Base-by-base conservation (phyloP, 2,888 invertebrate genomes). In the Papilio elwesi region DNA sequence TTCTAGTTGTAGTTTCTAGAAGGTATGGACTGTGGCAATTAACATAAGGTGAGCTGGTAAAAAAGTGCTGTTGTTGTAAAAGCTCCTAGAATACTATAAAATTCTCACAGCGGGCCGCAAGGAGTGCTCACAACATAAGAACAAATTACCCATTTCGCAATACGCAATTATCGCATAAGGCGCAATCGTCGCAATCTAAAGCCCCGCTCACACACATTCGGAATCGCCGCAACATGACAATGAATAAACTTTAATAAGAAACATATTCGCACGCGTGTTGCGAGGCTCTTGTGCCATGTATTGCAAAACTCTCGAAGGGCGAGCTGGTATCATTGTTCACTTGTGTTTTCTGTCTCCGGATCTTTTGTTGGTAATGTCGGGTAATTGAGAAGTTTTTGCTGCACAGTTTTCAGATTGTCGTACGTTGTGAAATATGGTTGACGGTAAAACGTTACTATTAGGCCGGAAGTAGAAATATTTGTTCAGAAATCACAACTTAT, bases 241-340 rank as follows among this genome's bases (percentile, higher is more conserved):
- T 91, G 91, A 90, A 90, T 85, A 76, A 69, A 72, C 71, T 77
- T 73, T 78, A 82, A 87, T 83, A 90, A 90, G 88, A 90, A 89
- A 82, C 78, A 76, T 84, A 83, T 90, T 91, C 92, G 81, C 92
- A 90, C 90, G 89, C 80, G 64, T 81, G 82, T 85, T 90, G 90
- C 87, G 84, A 75, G 71, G 2, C 64, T 57, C 76, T 79, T 79
- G 74, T 68, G 73, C 72, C 67, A 89, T 90, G 85, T 88, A 81
- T 81, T 80, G 87, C 88, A 86, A 89, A 83, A 78, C 83, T 85
- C 77, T 72, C 77, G 80, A 88, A 87, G 87, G 87, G 87, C 85
- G 81, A 51, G 52, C 59, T 49, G 38, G 71, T 76, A 77, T 74
- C 77, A 82, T 85, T 83, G 84, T 85, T 84, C 79, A 26, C 26